Percentiles rank a stretch among this genome's conserved stretches.
These are phyloP conservation scores for Octomys mimax DNA, from an alignment of 2,797 vertebrate genomes.

Conservation along the genomic window DNA sequence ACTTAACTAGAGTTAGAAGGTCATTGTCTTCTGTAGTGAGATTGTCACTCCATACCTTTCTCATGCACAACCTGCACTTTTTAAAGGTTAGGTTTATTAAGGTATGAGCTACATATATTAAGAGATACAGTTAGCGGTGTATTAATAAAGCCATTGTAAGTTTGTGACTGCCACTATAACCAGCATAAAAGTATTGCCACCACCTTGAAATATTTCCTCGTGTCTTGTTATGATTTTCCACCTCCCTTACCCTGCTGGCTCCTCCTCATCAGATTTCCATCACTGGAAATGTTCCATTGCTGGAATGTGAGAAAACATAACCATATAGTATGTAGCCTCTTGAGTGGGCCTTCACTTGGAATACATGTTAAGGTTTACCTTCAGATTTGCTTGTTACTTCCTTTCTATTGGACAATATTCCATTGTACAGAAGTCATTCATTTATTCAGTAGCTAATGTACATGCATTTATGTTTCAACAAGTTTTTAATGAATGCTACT, in stretches of 20 bases:
- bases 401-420: neutral
- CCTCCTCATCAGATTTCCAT: neutral
- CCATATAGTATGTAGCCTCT: neutral
- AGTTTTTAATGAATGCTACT: constrained; percentile 19
- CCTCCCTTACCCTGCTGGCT: neutral
- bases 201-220: neutral
- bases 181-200: neutral
- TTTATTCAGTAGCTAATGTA: neutral
- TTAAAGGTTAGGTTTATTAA: neutral
- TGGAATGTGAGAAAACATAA: neutral
- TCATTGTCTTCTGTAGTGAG: neutral
- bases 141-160: neutral
- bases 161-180: neutral
- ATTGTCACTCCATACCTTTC: neutral
- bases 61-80: neutral
- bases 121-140: neutral
- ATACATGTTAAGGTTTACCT: neutral
- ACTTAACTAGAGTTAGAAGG: neutral
- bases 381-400: neutral
- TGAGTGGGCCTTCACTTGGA: neutral
- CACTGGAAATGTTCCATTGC: neutral
- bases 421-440: neutral
- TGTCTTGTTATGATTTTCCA: neutral
- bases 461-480: neutral
- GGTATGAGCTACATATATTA: neutral